These are phyloP conservation scores for Entomobrya multifasciata DNA, from an alignment of 2,888 invertebrate genomes.

Conservation along the genomic window DNA sequence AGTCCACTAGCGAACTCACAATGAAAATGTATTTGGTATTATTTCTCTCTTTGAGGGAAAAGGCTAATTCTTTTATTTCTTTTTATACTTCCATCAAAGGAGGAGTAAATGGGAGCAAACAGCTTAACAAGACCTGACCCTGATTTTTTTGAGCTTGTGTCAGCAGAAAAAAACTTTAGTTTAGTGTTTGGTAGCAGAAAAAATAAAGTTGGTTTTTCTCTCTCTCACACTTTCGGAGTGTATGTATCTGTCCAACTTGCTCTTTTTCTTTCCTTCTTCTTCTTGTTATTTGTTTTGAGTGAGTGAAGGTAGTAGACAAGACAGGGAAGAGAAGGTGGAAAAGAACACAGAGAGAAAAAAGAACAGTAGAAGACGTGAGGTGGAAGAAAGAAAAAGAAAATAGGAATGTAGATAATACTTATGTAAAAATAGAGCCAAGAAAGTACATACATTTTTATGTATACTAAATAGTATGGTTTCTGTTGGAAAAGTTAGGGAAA, in stretches of 20 bases:
- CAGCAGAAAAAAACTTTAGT: slow-evolving; percentile 65
- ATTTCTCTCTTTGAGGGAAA: no score
- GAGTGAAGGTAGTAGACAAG: slow-evolving; percentile 28
- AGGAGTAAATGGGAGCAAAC: slow-evolving; percentile 43
- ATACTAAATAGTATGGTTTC: not conserved
- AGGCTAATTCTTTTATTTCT: slow-evolving; percentile 30
- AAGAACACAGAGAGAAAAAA: not conserved
- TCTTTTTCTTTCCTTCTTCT: not conserved
- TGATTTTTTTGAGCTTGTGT: slow-evolving; percentile 61
- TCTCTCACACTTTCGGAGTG: not conserved
- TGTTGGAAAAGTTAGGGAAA: not conserved
- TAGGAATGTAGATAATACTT: not conserved
- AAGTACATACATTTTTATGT: not conserved
- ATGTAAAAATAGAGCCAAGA: slow-evolving; percentile 11
- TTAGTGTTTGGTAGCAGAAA: not conserved
- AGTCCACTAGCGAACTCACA: not conserved
- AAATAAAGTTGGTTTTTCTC: not conserved
- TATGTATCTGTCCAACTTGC: slow-evolving; percentile 3
- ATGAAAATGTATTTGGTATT: no score
- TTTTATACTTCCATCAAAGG: not conserved
- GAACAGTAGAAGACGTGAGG: not conserved
- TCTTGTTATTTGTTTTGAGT: slow-evolving; percentile 25
- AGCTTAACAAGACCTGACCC: slow-evolving; percentile 61
- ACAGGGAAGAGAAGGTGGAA: not conserved
- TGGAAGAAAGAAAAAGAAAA: not conserved